A percentile compares a stretch with the other conserved stretches of the same genome.
Conservation (phyloP, 2,797 vertebrate species). For the Crax fasciolata region DNA sequence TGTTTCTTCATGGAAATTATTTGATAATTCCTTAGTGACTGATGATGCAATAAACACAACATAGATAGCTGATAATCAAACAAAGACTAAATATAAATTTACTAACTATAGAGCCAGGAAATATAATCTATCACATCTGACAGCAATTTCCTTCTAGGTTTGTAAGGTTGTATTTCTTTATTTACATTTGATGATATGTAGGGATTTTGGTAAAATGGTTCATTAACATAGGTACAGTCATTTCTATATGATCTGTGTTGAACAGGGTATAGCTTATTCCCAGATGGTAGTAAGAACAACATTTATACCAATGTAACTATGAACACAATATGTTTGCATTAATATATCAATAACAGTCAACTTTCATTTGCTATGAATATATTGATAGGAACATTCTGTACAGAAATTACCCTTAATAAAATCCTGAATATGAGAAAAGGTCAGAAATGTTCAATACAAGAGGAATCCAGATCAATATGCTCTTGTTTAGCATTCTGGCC, state of each 20-base stretch:
- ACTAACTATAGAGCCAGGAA: background rate
- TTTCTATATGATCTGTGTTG: background rate
- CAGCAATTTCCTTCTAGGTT: constrained; percentile 50
- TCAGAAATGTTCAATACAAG: background rate
- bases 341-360: background rate
- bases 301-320: background rate
- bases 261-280: background rate
- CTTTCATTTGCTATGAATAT: background rate
- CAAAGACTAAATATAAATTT: constrained; percentile 38
- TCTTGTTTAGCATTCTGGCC: background rate
- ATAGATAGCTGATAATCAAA: background rate
- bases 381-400: background rate
- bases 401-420: background rate
- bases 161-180: constrained; percentile 29
- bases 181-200: background rate
- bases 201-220: constrained; percentile 11
- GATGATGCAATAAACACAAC: background rate
- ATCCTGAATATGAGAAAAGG: background rate
- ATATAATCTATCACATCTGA: constrained; percentile 42
- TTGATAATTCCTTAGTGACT: background rate
- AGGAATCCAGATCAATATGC: background rate
- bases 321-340: background rate
- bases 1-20: background rate
- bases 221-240: background rate
- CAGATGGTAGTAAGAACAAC: background rate